Evolutionary conservation across 2,888 invertebrate genomes (phyloP).

Genomic region (Tetragnatha montana): DNA sequence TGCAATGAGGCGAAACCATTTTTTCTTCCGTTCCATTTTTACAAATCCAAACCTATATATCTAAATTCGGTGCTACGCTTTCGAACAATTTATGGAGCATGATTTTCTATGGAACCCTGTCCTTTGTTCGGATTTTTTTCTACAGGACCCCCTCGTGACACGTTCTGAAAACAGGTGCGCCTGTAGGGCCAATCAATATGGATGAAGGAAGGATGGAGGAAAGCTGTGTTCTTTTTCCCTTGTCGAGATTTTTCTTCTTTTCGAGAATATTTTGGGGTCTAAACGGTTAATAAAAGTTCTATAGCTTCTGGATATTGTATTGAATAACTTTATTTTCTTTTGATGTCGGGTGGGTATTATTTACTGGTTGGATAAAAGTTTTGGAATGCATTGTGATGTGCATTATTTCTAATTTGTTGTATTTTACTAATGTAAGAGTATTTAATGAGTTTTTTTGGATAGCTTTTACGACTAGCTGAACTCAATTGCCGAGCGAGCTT

Average conservation of each 20-base stretch:
- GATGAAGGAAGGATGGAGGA: conserved; percentile 2
- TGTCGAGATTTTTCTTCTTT: neutral
- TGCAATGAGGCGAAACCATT: neutral
- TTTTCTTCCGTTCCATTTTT: neutral
- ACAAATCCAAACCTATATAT: neutral
- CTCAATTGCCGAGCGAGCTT: no score
- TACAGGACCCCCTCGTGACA: neutral
- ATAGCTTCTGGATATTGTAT: no score
- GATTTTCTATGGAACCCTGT: neutral
- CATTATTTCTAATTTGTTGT: no score
- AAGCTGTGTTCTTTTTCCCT: conserved; percentile 1
- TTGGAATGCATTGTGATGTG: no score
- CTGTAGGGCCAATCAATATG: conserved; percentile 41
- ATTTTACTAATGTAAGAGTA: no score
- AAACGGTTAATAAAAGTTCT: neutral
- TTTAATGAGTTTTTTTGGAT: no score
- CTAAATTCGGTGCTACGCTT: neutral
- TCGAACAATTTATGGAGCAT: neutral
- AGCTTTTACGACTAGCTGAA: no score
- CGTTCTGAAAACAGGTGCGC: conserved; percentile 34
- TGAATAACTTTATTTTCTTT: no score
- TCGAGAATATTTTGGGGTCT: neutral
- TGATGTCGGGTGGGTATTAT: no score
- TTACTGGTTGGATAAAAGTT: no score
- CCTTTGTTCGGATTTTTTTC: neutral